phyloP scores from a whole-genome alignment of 2,113 vertebrate species.

The Octodon degus region DNA sequence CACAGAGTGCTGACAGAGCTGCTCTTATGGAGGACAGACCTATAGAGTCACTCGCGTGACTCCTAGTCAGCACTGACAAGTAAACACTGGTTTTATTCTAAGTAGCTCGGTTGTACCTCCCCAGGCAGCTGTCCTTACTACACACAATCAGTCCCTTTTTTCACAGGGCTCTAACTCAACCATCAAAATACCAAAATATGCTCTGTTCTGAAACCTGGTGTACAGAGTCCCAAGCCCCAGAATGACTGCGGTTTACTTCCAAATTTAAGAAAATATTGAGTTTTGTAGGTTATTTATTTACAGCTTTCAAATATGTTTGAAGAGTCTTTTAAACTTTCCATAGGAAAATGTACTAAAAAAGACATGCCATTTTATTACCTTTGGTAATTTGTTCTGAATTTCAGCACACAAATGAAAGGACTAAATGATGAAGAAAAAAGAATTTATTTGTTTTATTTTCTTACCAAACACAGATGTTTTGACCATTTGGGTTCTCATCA shows the following conservation, averaged over 20 bases:
- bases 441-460: constrained; percentile 72
- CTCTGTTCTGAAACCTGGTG: constrained; percentile 78
- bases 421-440: constrained; percentile 5
- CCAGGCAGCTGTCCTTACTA: constrained; percentile 78
- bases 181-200: constrained; percentile 74
- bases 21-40: constrained; percentile 21
- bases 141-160: constrained; percentile 81
- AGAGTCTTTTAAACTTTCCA: constrained; percentile 75
- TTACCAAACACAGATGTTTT: constrained; percentile 79
- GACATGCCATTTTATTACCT: constrained; percentile 59
- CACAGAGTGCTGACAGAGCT: constrained; percentile 46
- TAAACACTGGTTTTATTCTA: constrained; percentile 84
- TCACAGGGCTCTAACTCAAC: constrained; percentile 78
- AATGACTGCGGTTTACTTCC: constrained; percentile 74
- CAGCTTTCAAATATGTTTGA: constrained; percentile 75
- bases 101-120: constrained; percentile 77
- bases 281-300: constrained; percentile 79
- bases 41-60: constrained; percentile 44
- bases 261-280: constrained; percentile 75
- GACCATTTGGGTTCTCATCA: constrained; percentile 72
- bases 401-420: constrained; percentile 56
- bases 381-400: constrained; percentile 67
- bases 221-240: constrained; percentile 65
- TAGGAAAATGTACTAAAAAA: constrained; percentile 76
- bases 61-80: constrained; percentile 76